Conservation (phyloP, 2,113 vertebrate genomes). For the Lepus europaeus region DNA sequence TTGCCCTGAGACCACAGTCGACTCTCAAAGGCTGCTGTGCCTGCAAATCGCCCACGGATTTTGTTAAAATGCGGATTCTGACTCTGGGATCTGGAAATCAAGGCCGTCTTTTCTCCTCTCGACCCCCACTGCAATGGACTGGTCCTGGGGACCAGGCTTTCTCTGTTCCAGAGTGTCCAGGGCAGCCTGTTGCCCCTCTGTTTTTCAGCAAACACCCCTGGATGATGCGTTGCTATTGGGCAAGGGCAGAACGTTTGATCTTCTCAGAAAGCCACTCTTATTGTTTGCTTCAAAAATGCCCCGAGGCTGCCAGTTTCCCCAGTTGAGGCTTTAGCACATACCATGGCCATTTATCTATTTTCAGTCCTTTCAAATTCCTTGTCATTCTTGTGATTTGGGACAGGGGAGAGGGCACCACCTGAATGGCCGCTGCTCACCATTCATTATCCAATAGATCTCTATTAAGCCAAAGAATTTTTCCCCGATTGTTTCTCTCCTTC, state of each 20-base stretch:
- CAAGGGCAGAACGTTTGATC: slow-evolving; percentile 77
- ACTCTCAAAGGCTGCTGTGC: background rate
- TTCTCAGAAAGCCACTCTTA: slow-evolving; percentile 80
- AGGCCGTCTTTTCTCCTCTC: background rate
- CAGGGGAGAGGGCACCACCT: slow-evolving; percentile 84
- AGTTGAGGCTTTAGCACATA: slow-evolving; percentile 81
- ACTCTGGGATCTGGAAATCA: slow-evolving; percentile 4
- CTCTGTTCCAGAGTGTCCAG: slow-evolving; percentile 35
- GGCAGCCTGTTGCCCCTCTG: slow-evolving; percentile 26
- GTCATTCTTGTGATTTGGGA: slow-evolving; percentile 83
- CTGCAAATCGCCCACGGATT: background rate
- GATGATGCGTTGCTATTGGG: slow-evolving; percentile 65
- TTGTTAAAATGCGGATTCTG: background rate
- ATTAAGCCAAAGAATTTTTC: slow-evolving; percentile 78
- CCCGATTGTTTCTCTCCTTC: slow-evolving; percentile 84
- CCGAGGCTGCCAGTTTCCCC: slow-evolving; percentile 79
- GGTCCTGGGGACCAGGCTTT: background rate
- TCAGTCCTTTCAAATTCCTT: slow-evolving; percentile 83
- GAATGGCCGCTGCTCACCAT: slow-evolving; percentile 80
- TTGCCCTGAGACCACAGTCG: background rate
- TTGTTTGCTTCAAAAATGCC: slow-evolving; percentile 85
- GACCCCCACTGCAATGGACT: background rate
- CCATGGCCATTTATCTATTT: slow-evolving; percentile 85
- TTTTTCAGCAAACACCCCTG: slow-evolving; percentile 79
- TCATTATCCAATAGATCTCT: slow-evolving; percentile 83